Evolutionary conservation across 2,113 vertebrate species (phyloP), one percentile per base, ranked within the genome.

Genomic region (Rattus rattus): DNA sequence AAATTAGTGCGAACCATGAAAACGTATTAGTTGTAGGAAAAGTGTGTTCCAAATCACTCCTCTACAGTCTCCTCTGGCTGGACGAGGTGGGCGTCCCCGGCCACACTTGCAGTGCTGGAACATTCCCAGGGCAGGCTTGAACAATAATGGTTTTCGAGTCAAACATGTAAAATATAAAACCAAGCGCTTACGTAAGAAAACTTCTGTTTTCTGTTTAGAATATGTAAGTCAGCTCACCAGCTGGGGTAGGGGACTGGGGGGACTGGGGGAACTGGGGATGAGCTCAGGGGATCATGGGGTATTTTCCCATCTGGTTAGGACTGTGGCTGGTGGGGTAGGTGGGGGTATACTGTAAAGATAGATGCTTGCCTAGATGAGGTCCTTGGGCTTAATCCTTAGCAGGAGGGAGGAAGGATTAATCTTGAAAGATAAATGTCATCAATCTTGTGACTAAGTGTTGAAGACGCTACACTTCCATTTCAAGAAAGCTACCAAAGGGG

Each of bases 11-110:
- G 93, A 90, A 91, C 28, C 69, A 77, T 59, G 96, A 87, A 93
- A 69, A 95, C 90, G n/a, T 65, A 96, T 92, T 72, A 94, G 69
- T 85, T 96, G 75, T 83, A 86, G 52, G 70, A 90, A 67, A 75
- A 43, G 43, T 85, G 54, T 59, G 94, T 19, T 52, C 43, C 76
- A 26, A 56, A 70, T 59, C 90, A 33, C 33, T 75, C 73, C 83
- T 87, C 63, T 30, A 63, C 14, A 61, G 84, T 54, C 54, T 11
- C 52, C 49, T 93, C 59, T 49, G 47, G 81, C 61, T 90, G 85
- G 72, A 77, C 10, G 76, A 88, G 84, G 61, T 20, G 8, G 80
- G 56, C 0, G 3, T 75, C 65, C 39, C 16, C n/a, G 86, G 73
- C 52, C 81, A 90, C 39, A 1, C 33, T 65, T 24, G 70, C 49